Conservation (phyloP, 2,888 invertebrate genomes). For the Lycaena phlaeas region DNA sequence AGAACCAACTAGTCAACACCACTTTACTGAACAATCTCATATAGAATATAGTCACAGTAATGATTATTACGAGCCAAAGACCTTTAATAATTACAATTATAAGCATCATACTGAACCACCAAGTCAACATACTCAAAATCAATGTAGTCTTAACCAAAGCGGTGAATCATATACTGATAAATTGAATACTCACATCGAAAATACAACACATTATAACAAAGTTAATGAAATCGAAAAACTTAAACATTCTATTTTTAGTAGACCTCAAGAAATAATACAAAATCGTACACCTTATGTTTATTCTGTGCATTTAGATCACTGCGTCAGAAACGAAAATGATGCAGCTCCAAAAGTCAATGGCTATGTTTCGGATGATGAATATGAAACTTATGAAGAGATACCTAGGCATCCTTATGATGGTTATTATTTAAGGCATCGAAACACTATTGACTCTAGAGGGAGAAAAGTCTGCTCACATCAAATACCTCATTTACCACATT, state of each 20-base stretch:
- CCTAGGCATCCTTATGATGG: slow-evolving; percentile 68
- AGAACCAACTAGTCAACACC: background rate
- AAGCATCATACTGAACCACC: slow-evolving; percentile 3
- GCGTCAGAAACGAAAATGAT: slow-evolving; percentile 26
- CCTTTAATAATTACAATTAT: slow-evolving; percentile 8
- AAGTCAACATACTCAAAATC: background rate
- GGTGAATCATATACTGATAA: background rate
- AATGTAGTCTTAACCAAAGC: background rate
- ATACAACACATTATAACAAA: background rate
- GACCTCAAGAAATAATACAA: slow-evolving; percentile 21
- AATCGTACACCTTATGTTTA: slow-evolving; percentile 24
- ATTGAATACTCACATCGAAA: background rate
- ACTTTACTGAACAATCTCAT: slow-evolving; percentile 1
- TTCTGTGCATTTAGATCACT: slow-evolving; percentile 36
- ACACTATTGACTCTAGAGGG: slow-evolving; percentile 49
- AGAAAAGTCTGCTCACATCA: slow-evolving; percentile 59
- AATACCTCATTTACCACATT: slow-evolving; percentile 43
- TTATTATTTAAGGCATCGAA: slow-evolving; percentile 56
- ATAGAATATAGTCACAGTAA: slow-evolving; percentile 11
- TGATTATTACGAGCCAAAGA: background rate
- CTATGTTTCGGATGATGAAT: slow-evolving; percentile 37
- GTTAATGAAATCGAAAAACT: background rate
- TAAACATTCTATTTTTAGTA: slow-evolving; percentile 13
- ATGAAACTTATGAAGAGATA: slow-evolving; percentile 38
- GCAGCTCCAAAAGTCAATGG: slow-evolving; percentile 35